phyloP scores from a whole-genome alignment of 2,797 vertebrate species.

The Sebastiscus albofasciatus region DNA sequence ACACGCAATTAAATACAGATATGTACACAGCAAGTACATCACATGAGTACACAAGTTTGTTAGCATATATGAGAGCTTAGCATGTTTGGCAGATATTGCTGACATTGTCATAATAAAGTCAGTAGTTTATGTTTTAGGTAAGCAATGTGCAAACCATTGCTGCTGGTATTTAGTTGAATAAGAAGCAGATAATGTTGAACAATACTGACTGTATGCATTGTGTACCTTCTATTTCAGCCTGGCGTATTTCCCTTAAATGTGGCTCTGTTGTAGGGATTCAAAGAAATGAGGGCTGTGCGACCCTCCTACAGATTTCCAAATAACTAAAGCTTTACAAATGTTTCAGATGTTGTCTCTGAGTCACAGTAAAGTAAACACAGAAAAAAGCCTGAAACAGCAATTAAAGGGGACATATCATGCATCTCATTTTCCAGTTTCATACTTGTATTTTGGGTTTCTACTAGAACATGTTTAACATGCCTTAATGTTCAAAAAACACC shows the following conservation, averaged over 20 bases:
- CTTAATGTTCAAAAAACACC: too few relatives aligned
- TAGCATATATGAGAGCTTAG: not conserved
- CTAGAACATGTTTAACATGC: too few relatives aligned
- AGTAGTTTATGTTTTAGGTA: slow-evolving; percentile 11
- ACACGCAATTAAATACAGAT: slow-evolving; percentile 5
- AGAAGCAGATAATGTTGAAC: slow-evolving; percentile 16
- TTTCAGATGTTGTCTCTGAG: too few relatives aligned
- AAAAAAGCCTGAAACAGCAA: too few relatives aligned
- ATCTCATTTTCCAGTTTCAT: too few relatives aligned
- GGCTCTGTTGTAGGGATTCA: not conserved
- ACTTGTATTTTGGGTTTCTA: too few relatives aligned
- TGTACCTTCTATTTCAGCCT: not conserved
- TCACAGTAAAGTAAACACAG: too few relatives aligned
- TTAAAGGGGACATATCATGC: too few relatives aligned
- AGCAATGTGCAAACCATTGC: not conserved
- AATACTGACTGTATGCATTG: not conserved
- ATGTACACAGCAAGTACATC: not conserved
- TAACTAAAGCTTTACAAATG: too few relatives aligned
- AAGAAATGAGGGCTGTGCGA: not conserved
- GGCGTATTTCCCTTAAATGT: not conserved
- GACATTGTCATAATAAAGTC: slow-evolving; percentile 34
- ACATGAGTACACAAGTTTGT: not conserved
- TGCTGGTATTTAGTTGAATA: slow-evolving; percentile 29
- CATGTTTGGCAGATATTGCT: slow-evolving; percentile 6
- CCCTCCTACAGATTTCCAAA: not conserved